These are phyloP conservation scores for Catajapyx aquilonaris DNA, from an alignment of 1,140 invertebrate species.

Conservation along the genomic window DNA sequence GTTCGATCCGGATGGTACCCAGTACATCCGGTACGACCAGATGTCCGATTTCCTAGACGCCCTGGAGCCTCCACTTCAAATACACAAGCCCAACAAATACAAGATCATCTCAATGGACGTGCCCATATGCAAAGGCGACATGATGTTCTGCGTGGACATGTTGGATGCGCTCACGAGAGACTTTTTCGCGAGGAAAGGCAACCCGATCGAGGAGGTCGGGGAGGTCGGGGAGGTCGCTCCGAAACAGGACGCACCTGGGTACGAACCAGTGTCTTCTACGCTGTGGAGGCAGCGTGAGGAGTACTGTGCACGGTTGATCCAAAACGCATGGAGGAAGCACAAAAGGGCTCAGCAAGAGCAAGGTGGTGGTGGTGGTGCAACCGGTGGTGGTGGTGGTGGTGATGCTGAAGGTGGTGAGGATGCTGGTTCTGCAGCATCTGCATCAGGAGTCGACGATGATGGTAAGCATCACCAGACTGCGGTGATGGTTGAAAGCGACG, in stretches of 20 bases:
- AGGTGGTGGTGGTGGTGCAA: constrained; percentile 14
- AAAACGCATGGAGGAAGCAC: constrained; percentile 78
- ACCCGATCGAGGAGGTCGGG: constrained; percentile 71
- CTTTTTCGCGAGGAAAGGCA: constrained; percentile 89
- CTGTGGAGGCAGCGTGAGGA: constrained; percentile 86
- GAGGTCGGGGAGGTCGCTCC: constrained; percentile 51
- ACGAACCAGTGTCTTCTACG: constrained; percentile 80
- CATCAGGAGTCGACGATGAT: constrained; percentile 18
- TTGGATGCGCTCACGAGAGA: constrained; percentile 86
- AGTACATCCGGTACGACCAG: constrained; percentile 85
- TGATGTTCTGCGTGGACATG: constrained; percentile 94
- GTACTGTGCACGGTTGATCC: constrained; percentile 84
- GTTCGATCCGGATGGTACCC: constrained; percentile 91
- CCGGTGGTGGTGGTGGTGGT: constrained; percentile 11
- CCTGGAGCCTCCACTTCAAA: constrained; percentile 78
- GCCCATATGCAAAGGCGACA: constrained; percentile 88
- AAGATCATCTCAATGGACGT: constrained; percentile 98
- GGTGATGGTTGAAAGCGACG: constrained; percentile 60
- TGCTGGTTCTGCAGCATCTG: constrained; percentile 16
- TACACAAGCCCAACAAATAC: constrained; percentile 96
- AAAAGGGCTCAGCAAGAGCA: constrained; percentile 24
- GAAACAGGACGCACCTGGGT: constrained; percentile 58
- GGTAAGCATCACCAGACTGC: constrained; percentile 37
- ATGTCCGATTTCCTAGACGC: constrained; percentile 88
- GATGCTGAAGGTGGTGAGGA: constrained; percentile 14